Evolutionary conservation across 2,888 invertebrate species (phyloP).

Genomic region (Drosophila seclusa): DNA sequence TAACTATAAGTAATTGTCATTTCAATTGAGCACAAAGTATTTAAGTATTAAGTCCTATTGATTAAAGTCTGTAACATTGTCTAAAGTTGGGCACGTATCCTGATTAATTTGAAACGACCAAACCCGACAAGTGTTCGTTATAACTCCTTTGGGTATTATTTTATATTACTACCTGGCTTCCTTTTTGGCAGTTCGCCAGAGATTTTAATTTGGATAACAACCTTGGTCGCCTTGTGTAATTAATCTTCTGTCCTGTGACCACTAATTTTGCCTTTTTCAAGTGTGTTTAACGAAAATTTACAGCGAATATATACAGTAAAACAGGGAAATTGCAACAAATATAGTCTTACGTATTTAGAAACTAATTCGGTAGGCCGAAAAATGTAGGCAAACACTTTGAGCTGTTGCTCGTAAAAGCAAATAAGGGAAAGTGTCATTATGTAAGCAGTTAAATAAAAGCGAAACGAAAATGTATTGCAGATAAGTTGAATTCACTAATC

Average conservation of each 20-base stretch:
- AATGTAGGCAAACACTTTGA: not conserved
- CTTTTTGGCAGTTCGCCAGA: not conserved
- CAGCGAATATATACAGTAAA: not conserved
- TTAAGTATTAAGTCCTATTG: not conserved
- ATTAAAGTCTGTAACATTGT: not conserved
- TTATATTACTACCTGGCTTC: not conserved
- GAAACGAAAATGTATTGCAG: not conserved
- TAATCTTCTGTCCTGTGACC: not conserved
- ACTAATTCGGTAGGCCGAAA: not conserved
- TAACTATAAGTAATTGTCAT: not conserved
- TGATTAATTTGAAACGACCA: not conserved
- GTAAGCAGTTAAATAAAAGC: not conserved
- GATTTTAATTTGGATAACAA: slow-evolving; percentile 3
- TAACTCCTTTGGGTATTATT: not conserved
- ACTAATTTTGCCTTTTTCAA: not conserved
- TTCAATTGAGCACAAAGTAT: not conserved
- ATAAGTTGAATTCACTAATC: not conserved
- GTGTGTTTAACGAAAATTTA: not conserved
- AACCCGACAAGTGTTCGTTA: not conserved
- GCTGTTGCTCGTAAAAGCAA: not conserved
- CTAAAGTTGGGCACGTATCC: not conserved
- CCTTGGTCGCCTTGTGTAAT: not conserved
- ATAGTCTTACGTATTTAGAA: not conserved
- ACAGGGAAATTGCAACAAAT: not conserved
- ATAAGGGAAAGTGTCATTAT: not conserved